A percentile compares a stretch with the other conserved stretches of the same genome.
Evolutionary conservation across 2,113 vertebrate species (phyloP).

Genomic region (Speoplatyrhinus poulsoni): DNA sequence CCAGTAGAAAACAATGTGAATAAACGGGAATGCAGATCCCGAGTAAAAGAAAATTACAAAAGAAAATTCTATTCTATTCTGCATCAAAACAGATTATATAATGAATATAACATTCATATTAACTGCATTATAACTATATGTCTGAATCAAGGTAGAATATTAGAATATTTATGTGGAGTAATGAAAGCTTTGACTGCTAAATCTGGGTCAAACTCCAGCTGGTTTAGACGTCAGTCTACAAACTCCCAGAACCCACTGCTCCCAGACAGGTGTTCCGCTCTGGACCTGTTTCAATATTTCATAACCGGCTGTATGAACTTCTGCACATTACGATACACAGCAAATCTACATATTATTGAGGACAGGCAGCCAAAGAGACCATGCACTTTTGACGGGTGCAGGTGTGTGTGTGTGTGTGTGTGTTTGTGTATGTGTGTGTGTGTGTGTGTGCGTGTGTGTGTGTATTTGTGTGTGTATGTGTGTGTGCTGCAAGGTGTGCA

Average conservation of each 20-base stretch:
- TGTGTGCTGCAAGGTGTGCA: neutral
- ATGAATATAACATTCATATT: too few relatives aligned
- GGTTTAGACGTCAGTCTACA: neutral
- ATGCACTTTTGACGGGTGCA: conserved; percentile 21
- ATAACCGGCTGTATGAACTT: conserved; percentile 46
- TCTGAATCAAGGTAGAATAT: neutral
- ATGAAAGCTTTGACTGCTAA: neutral
- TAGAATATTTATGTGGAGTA: neutral
- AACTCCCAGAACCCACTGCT: conserved; percentile 6
- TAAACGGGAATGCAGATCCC: too few relatives aligned
- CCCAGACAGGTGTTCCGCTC: conserved; percentile 59
- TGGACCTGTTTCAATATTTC: conserved; percentile 67
- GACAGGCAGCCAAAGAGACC: conserved; percentile 9
- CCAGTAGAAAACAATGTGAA: too few relatives aligned
- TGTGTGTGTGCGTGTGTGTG: conserved; percentile 6
- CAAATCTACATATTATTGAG: conserved; percentile 47
- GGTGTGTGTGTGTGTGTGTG: conserved; percentile 15
- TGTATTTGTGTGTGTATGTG: neutral
- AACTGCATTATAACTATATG: too few relatives aligned
- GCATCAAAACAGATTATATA: too few relatives aligned
- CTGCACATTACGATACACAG: conserved; percentile 10
- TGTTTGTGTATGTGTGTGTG: conserved; percentile 2
- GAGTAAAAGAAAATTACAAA: too few relatives aligned
- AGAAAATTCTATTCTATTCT: too few relatives aligned
- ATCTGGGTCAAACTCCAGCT: neutral